Evolutionary conservation across 2,888 invertebrate genomes (phyloP).

Genomic region (Abscondita cerata): DNA sequence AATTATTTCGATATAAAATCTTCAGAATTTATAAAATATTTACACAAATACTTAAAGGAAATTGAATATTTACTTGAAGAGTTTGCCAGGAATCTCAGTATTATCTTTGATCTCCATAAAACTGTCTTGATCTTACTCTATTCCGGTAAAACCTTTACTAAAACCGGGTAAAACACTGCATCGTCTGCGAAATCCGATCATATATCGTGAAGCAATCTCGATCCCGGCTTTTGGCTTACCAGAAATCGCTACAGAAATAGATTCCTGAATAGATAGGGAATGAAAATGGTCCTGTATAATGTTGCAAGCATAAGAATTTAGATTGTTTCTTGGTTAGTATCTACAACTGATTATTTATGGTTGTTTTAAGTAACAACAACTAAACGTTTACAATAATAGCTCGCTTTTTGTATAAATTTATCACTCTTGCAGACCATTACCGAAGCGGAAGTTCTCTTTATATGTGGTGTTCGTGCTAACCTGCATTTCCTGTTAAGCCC

Average conservation of each 20-base stretch:
- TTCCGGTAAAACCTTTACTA: constrained; percentile 50
- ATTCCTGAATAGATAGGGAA: constrained; percentile 34
- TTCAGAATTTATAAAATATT: constrained; percentile 12
- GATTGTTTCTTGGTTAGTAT: not conserved
- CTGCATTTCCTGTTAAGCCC: constrained; percentile 56
- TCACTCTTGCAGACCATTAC: constrained; percentile 57
- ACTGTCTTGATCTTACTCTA: constrained; percentile 55
- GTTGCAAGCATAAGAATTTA: constrained; percentile 12
- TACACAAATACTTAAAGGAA: constrained; percentile 30
- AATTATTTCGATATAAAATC: constrained; percentile 11
- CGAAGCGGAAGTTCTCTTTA: constrained; percentile 58
- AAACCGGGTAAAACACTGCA: constrained; percentile 51
- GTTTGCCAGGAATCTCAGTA: constrained; percentile 33
- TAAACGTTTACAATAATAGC: too few species aligned
- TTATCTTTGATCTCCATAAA: constrained; percentile 55
- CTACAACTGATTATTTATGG: constrained; percentile 17
- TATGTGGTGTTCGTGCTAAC: constrained; percentile 58
- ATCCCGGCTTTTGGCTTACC: constrained; percentile 60
- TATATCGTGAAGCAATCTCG: constrained; percentile 56
- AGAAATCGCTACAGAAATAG: constrained; percentile 55
- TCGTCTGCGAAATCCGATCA: constrained; percentile 55
- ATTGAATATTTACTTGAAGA: constrained; percentile 48
- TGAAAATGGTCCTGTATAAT: constrained; percentile 13
- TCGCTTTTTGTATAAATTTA: constrained; percentile 42
- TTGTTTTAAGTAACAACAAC: constrained; percentile 17